Base-by-base conservation (phyloP, 2,888 invertebrate species). In the Leptopterna dolabrata region DNA sequence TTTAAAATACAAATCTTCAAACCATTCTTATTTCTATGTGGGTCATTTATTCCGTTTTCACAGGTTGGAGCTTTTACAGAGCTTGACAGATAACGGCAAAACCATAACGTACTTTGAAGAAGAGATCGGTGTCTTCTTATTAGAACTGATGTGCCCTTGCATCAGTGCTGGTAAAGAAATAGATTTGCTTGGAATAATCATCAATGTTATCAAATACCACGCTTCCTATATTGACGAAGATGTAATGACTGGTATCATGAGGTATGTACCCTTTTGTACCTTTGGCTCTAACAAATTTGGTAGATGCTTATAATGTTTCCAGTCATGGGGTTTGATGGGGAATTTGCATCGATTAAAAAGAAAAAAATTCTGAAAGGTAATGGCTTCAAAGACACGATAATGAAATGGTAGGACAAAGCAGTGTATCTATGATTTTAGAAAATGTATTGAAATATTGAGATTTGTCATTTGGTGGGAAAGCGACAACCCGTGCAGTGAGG, bases 121-220 rank as follows among this genome's bases (percentile, higher is more conserved):
- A 91, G 94, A 95, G 94, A 95, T 98, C 90, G 98, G 97, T 0
- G 94, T 94, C 7, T 97, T 98, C 92, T 93, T 98, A 91, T 91
- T 97, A 87, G 94, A 95, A 89, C 97, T 97, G 96, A 94, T 97
- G 93, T 95, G 95, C 0, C 94, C 94, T 88, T 94, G 97, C 47
- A 93, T 94, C 81, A 92, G 93, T 19, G 94, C 94, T 0, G 93
- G 94, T 87, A 94, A 95, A 89, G 94, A 95, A 63, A 93, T 94
- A 27, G 96, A 97, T 81, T 96, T 96, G 91, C 93, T 98, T 82
- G 94, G 94, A 86, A 94, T 98, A 90, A 92, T 98, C 88, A 95
- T 96, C 78, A 98, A 97, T 92, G 94, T 98, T 3, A 96, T 98
- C 90, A 98, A 98, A 92, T 98, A 95, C 92, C 98, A 98, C 92